phyloP scores from a whole-genome alignment of 2,888 invertebrate genomes.

The Lasioglossum oenotherae region DNA sequence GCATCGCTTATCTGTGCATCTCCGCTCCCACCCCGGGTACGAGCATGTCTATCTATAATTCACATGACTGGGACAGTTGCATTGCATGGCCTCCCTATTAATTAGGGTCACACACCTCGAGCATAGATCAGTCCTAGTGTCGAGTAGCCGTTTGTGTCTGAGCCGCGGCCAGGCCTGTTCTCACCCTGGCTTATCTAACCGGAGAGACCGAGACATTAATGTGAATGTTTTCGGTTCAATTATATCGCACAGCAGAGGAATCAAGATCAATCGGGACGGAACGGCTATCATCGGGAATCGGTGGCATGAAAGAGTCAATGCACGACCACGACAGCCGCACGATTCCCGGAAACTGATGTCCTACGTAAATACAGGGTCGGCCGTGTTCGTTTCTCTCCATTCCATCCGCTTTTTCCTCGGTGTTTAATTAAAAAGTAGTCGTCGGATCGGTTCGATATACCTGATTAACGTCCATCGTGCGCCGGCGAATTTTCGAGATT shows the following conservation, averaged over 20 bases:
- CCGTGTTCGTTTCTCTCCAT: constrained; percentile 43
- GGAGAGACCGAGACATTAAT: constrained; percentile 64
- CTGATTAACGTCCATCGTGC: constrained; percentile 71
- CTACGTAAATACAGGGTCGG: constrained; percentile 66
- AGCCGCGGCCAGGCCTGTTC: constrained; percentile 51
- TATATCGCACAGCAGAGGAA: constrained; percentile 60
- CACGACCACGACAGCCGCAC: constrained; percentile 46
- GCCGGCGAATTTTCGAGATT: constrained; percentile 70
- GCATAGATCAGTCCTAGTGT: constrained; percentile 80
- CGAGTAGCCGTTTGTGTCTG: constrained; percentile 67
- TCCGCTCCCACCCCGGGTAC: constrained; percentile 35
- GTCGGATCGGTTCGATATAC: constrained; percentile 61
- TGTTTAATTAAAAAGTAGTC: constrained; percentile 72
- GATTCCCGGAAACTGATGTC: constrained; percentile 57
- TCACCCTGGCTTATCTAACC: constrained; percentile 34
- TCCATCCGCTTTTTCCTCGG: constrained; percentile 63
- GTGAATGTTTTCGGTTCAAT: constrained; percentile 67
- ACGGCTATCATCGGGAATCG: constrained; percentile 65
- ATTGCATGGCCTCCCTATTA: constrained; percentile 83
- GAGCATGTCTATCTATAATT: constrained; percentile 76
- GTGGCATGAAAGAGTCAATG: constrained; percentile 40
- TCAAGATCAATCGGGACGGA: constrained; percentile 35
- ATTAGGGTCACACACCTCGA: constrained; percentile 83
- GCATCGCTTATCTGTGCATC: constrained; percentile 52
- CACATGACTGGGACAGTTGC: constrained; percentile 81